These are phyloP conservation scores for Cydia pomonella DNA, from an alignment of 1,140 invertebrate genomes.

Conservation along the genomic window DNA sequence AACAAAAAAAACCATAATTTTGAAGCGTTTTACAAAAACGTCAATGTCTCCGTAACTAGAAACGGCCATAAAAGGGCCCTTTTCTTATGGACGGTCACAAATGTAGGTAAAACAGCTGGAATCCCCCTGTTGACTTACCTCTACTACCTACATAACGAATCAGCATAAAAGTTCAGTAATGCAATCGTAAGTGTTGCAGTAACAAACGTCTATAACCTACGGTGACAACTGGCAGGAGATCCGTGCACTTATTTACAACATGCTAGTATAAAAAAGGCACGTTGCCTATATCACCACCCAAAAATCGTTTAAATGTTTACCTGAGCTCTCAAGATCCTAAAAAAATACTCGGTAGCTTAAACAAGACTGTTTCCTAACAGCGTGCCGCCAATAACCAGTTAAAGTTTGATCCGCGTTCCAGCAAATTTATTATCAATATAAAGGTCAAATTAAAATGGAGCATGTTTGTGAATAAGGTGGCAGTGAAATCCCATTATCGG, in stretches of 20 bases:
- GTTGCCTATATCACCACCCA: background rate
- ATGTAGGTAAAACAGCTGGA: no score
- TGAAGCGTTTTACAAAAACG: no score
- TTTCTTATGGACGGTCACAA: no score
- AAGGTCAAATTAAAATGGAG: background rate
- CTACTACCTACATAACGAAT: no score
- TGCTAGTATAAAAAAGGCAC: background rate
- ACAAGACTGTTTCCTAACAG: background rate
- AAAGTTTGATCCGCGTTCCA: background rate
- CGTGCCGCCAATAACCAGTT: background rate
- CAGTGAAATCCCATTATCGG: conserved; percentile 49
- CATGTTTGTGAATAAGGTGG: background rate
- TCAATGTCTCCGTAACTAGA: no score
- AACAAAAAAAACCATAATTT: no score
- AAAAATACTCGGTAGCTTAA: conserved; percentile 30
- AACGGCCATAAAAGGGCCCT: no score
- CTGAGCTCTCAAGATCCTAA: conserved; percentile 11
- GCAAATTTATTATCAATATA: background rate
- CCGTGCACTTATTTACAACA: background rate
- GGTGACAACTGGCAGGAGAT: no score
- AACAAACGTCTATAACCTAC: no score
- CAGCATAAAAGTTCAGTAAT: no score
- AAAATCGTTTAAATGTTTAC: conserved; percentile 13
- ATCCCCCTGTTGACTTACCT: no score
- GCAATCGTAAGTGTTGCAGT: no score